These are phyloP conservation scores for Syrmaticus mikado DNA, from an alignment of 2,113 vertebrate species.

Conservation along the genomic window DNA sequence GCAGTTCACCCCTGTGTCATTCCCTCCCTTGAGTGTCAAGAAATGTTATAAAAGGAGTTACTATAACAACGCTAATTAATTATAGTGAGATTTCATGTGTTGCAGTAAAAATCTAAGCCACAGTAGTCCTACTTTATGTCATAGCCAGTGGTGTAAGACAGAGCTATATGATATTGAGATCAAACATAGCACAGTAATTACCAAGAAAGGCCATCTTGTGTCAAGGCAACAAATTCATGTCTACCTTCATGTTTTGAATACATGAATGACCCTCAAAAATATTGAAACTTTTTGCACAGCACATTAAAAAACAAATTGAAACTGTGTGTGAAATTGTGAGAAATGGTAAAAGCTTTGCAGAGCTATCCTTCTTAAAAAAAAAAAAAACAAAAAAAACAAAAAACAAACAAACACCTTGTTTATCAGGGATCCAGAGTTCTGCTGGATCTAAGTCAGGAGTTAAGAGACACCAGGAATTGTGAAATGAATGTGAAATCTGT, in stretches of 20 bases:
- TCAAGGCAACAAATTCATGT: background rate
- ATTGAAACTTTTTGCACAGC: background rate
- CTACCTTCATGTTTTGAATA: background rate
- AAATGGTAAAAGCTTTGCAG: background rate
- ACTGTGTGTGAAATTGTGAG: background rate
- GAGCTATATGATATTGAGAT: background rate
- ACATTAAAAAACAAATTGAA: background rate
- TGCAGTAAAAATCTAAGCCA: slow-evolving; percentile 46
- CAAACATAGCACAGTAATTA: background rate
- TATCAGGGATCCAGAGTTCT: background rate
- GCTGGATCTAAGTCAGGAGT: background rate
- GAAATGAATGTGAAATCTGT: background rate
- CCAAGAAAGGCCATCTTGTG: background rate
- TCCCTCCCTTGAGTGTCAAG: slow-evolving; percentile 36
- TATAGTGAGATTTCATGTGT: slow-evolving; percentile 60
- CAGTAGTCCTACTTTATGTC: slow-evolving; percentile 32
- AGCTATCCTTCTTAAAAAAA: background rate
- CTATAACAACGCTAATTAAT: slow-evolving; percentile 77
- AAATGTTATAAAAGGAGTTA: slow-evolving; percentile 63
- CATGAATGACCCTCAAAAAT: background rate
- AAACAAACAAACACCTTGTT: no score
- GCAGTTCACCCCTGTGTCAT: slow-evolving; percentile 11
- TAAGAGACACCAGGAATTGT: background rate
- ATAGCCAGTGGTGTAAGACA: slow-evolving; percentile 38
- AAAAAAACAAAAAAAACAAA: slow-evolving; percentile 21